Conservation (phyloP, 2,888 invertebrate species). For the Ochlodes sylvanus region DNA sequence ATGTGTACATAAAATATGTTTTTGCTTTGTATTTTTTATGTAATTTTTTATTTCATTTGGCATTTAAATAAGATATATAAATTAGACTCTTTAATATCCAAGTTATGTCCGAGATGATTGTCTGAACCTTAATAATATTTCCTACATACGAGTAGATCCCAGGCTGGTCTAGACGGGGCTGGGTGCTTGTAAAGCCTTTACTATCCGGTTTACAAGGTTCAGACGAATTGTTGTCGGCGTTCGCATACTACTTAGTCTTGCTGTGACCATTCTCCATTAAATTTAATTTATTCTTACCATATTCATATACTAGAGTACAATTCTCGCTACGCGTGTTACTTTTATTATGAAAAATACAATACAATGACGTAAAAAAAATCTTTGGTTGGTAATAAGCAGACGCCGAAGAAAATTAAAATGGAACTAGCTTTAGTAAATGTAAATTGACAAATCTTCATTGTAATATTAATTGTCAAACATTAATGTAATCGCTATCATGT, state of each 20-base stretch:
- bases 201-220: conserved; percentile 28
- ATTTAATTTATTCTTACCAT: neutral
- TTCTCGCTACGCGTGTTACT: neutral
- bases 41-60: no score
- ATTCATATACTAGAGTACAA: neutral
- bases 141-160: neutral
- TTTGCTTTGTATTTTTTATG: no score
- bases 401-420: neutral
- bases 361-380: neutral
- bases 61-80: no score
- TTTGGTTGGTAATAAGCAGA: neutral
- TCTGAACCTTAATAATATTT: neutral
- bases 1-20: no score
- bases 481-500: no score
- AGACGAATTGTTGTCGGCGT: conserved; percentile 1
- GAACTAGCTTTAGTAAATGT: neutral
- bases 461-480: no score
- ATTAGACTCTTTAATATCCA: no score
- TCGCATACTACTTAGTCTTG: neutral
- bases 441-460: no score
- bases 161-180: conserved; percentile 5
- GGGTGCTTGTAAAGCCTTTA: conserved; percentile 1
- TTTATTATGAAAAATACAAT: neutral
- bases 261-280: neutral
- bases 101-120: neutral